Evolutionary conservation across 2,113 vertebrate genomes (phyloP), one percentile per base, ranked within the genome.

Genomic region (Erythrolamprus reginae): DNA sequence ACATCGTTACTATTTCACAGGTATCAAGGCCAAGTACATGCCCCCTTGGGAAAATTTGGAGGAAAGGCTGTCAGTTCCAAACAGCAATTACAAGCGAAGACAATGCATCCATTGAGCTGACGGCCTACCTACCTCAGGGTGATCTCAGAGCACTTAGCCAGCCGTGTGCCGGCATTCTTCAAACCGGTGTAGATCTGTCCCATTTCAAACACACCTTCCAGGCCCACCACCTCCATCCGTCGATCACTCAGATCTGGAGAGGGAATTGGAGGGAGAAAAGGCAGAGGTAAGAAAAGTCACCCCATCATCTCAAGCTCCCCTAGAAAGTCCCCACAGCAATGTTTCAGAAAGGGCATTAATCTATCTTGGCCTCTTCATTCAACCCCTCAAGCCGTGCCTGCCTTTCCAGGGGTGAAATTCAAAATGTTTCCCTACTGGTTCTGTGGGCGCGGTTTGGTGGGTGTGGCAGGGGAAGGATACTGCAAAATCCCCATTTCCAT

Each of bases 141-240:
- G 95, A 99, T 97, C 94, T 98, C 97, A 1, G 98, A 98, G 3
- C 98, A 98, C 90, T 98, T 98, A 24, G 98, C 98, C n/a, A 99
- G 97, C 45, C 98, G 96, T 55, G 92, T 98, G 42, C 98, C 98
- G 0, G 98, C 98, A 1, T 95, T 99, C 96, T 99, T 99, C 61
- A 99, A 96, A 42, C 97, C 98, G 0, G 98, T 99, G 95, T 99
- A 99, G 88, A 99, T 99, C 96, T 98, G 98, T 1, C 98, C 98
- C 98, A 99, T 99, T 95, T 98, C 98, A 33, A 99, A 98, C 28
- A 97, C 98, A 47, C 98, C 98, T 82, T 98, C 98, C n/a, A 99
- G 96, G 84, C 98, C 98, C 2, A 99, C 98, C 88, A 99, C 97
- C 96, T 99, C 98, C 89, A 99, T 89, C 33, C 98, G 96, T 83